Base-by-base conservation (phyloP, 2,888 invertebrate genomes). In the Eudasyphora cyanicolor region DNA sequence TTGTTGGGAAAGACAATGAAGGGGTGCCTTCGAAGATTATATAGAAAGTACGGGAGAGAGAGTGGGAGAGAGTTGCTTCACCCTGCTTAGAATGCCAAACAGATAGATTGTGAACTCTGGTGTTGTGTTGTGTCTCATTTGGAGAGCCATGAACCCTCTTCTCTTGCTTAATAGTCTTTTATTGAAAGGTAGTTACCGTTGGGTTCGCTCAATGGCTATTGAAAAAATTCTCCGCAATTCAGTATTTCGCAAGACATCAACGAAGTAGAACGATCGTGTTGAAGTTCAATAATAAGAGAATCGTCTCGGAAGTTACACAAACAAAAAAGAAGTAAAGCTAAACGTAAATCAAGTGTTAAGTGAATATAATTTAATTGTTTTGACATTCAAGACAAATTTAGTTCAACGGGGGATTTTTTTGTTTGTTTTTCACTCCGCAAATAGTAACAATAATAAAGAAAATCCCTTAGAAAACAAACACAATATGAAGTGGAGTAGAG, bases 231-330 rank as follows among this genome's bases (percentile, higher is more conserved):
- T 64, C 27, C 19, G 17, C 14, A 19, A 4, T 42, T 67, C 69
- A 84, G 84, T 84, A 81, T 81, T 78, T 84, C 81, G 78, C 84
- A 81, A 84, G 78, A 73, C 81, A 71, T 54, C 75, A 67, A 81
- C 78, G 81, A 81, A 76, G 80, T 70, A 71, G 38, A 75, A 78
- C 84, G 84, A 81, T 84, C 84, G 75, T 83, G 35, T 6, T 64
- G 45, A 62, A 35, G 62, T 32, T 35, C 5, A n/a, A n/a, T n/a
- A n/a, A n/a, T n/a, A 27, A 57, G 14, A 3, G 27, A 27, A 2
- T n/a, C 57, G 57, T 6, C n/a, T n/a, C 12, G n/a, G 24, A 12
- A 19, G 21, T 21, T 4, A 27, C 8, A 24, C 24, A 54, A 54
- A 54, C 27, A 74, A 70, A 60, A n/a, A 35, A 82, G n/a, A 79